Evolutionary conservation across 2,113 vertebrate species (phyloP).

Genomic region (Pandion haliaetus): DNA sequence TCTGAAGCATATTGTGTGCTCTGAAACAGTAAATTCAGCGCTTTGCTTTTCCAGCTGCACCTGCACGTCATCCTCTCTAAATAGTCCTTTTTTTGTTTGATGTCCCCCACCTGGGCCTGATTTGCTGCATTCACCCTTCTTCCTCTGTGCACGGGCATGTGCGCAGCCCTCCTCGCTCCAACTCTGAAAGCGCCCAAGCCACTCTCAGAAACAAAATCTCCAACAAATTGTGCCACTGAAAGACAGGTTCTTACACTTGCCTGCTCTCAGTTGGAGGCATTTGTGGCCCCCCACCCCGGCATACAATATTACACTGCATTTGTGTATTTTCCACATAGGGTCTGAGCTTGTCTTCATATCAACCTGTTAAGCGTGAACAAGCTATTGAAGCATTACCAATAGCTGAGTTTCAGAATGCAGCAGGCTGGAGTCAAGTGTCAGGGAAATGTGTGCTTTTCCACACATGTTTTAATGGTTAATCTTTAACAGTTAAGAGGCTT

Average conservation of each 20-base stretch:
- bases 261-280: background rate
- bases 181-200: background rate
- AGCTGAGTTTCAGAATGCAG: background rate
- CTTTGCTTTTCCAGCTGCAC: background rate
- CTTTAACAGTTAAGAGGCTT: conserved; percentile 13
- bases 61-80: background rate
- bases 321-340: background rate
- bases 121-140: background rate
- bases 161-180: background rate
- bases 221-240: background rate
- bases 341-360: background rate
- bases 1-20: background rate
- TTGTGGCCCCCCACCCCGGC: background rate
- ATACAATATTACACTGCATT: background rate
- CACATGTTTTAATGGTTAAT: conserved; percentile 11
- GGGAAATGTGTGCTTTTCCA: background rate
- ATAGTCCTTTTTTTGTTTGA: background rate
- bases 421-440: background rate
- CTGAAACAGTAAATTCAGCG: background rate
- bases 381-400: background rate
- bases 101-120: background rate
- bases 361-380: background rate
- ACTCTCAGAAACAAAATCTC: background rate
- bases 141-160: rapidly evolving
- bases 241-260: background rate